Conservation (phyloP, 2,113 vertebrate species). For the zebrafish (Danio rerio) region GRCz12tu NC_133189.1:43654001-43654500, state of each 20-base stretch:
- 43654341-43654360: neutral
- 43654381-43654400: neutral
- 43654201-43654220: slow-evolving; percentile 33
- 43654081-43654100: too few species aligned
- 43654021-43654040: too few species aligned
- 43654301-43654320: neutral
- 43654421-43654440: slow-evolving; percentile 66
- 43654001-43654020: too few species aligned
- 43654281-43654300: neutral
- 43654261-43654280: slow-evolving; percentile 8
- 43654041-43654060: too few species aligned
- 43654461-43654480: slow-evolving; percentile 55
- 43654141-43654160: neutral
- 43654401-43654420: slow-evolving; percentile 43
- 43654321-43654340: neutral
- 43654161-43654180: neutral
- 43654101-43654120: too few species aligned
- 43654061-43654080: too few species aligned
- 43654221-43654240: slow-evolving; percentile 29
- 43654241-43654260: slow-evolving; percentile 36
- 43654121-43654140: neutral
- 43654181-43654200: neutral
- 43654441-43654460: slow-evolving; percentile 62
- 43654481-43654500: slow-evolving; percentile 63
- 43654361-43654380: neutral